Base-by-base conservation (phyloP, 2,113 vertebrate genomes). In the Quiscalus mexicanus region DNA sequence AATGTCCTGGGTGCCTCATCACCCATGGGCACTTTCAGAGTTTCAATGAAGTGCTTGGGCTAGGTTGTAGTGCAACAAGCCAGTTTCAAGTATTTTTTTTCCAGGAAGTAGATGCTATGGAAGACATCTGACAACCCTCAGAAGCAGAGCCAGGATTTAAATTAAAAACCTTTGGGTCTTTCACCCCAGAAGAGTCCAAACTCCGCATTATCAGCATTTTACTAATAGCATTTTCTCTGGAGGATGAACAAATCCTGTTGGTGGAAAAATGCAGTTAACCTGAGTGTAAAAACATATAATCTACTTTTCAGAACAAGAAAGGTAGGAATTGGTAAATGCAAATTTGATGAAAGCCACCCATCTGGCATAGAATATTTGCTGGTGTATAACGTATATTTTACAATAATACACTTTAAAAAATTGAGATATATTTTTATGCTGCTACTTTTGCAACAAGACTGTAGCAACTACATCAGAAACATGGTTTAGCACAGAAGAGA, bases 361-460 rank as follows among this genome's bases (percentile, higher is more conserved):
- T 93, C 80, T 97, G 94, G 52, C 37, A 6, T 44, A 35, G 79
- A 35, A 39, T 81, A 85, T 84, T 85, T 95, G 59, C 75, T 90
- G 33, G 47, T 87, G 50, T 78, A 62, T 70, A 94, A 81, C 35
- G 77, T 85, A 79, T 5, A 31, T 76, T 91, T 95, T 91, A 88
- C 56, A 84, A 90, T 64, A 63, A 89, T 33, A 87, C 42, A 70
- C 27, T 90, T 74, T 44, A 0, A 90, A 78, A 97, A 94, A 76
- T 2, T 44, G 41, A 68, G 52, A 37, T 55, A 35, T 95, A 77
- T 80, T 93, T 95, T 94, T 69, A 94, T 39, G 59, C 19, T 12
- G 4, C 70, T 91, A 20, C 47, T 91, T 59, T 87, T 80, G 25
- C 33, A 63, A 59, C 10, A n/a, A 53, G 30, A 68, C 42, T 25